Conservation (phyloP, 2,797 vertebrate species). For the Melanotaenia pygmaea region DNA sequence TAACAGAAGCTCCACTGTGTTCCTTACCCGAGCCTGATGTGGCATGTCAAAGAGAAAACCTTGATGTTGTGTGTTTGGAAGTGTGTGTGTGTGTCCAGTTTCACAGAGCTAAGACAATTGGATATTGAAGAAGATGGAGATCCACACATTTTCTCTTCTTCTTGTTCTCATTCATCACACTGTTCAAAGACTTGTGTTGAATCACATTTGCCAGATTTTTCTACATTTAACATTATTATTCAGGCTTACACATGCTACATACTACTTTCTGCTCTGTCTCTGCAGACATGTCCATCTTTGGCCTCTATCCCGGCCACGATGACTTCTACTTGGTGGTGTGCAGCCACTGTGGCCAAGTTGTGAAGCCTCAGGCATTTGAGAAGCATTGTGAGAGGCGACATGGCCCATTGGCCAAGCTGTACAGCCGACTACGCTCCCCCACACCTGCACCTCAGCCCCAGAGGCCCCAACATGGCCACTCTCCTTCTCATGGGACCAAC, state of each 20-base stretch:
- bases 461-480: conserved; percentile 85
- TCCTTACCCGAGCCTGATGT: conserved; percentile 2
- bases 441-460: conserved; percentile 79
- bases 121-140: no score
- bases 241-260: no score
- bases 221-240: no score
- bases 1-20: conserved; percentile 6
- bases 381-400: conserved; percentile 94
- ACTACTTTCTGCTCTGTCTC: neutral
- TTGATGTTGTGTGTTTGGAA: neutral
- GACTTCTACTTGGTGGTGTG: conserved; percentile 97
- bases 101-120: no score
- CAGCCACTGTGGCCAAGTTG: conserved; percentile 93
- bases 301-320: conserved; percentile 92
- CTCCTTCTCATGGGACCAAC: conserved; percentile 80
- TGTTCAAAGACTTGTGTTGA: no score
- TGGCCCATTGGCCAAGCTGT: conserved; percentile 89
- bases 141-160: no score
- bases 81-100: neutral
- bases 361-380: conserved; percentile 96
- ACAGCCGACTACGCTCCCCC: conserved; percentile 82
- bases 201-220: no score
- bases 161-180: no score
- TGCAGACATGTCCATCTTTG: conserved; percentile 95
- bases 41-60: conserved; percentile 1